phyloP scores from a whole-genome alignment of 2,113 vertebrate species.

The Bujurquina vittata region DNA sequence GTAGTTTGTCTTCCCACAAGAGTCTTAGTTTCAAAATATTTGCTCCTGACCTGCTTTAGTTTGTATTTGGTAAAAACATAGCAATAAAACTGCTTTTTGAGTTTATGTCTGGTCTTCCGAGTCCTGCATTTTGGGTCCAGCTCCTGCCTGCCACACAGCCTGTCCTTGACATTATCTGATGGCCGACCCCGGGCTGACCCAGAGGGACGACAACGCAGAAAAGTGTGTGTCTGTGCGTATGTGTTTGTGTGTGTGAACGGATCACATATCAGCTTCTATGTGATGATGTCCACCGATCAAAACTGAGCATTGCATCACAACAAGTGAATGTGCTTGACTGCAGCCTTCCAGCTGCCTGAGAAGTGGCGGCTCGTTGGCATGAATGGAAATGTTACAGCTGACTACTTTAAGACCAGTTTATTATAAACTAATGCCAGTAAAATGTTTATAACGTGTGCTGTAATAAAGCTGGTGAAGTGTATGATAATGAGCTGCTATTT shows the following conservation, averaged over 20 bases:
- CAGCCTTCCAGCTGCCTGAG: constrained; percentile 18
- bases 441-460: constrained; percentile 7
- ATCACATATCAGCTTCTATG: constrained; percentile 56
- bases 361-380: not conserved
- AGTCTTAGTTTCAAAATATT: too few species aligned
- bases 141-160: too few species aligned
- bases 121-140: too few species aligned
- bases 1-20: too few species aligned
- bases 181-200: constrained; percentile 36
- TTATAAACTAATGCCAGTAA: constrained; percentile 8
- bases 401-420: constrained; percentile 21
- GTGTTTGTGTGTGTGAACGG: constrained; percentile 15
- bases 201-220: constrained; percentile 5
- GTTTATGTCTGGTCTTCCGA: too few species aligned
- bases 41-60: too few species aligned
- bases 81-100: too few species aligned
- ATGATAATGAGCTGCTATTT: constrained; percentile 23
- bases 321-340: constrained; percentile 38
- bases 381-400: constrained; percentile 13
- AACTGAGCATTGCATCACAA: constrained; percentile 63
- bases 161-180: not conserved
- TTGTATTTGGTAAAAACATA: too few species aligned
- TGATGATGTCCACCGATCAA: constrained; percentile 69
- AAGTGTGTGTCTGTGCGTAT: not conserved
- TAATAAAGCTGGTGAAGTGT: constrained; percentile 18